Evolutionary conservation across 2,888 invertebrate species (phyloP), one percentile per base, ranked within the genome.

Genomic region (Zeuzera pyrina): DNA sequence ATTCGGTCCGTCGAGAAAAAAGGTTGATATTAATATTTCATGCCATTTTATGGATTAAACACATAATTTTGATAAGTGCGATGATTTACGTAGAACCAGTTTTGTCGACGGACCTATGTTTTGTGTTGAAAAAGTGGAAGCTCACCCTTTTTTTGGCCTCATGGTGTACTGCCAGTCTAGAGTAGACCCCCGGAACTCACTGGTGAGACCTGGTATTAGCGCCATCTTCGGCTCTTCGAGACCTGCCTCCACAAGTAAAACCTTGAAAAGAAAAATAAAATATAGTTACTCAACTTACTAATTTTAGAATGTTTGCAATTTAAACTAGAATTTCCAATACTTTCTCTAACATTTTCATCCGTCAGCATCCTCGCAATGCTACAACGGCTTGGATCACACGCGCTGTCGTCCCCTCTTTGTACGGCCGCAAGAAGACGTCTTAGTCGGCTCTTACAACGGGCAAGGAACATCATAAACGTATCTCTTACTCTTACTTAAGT

Each of bases 111-210:
- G 11, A 22, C 5, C n/a, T 10, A 22, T 10, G 22, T 22, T 22
- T n/a, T 7, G 22, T 22, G 10, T 1, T 22, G 11, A 5, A 29
- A 12, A 13, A 28, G 22, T 3, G 14, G n/a, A 30, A 26, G 36
- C 62, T 57, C 51, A 81, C 81, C 81, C 74, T 45, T 63, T 74
- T 35, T 71, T 81, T 1, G 81, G 79, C 31, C 81, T 49, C 81
- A 79, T 81, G 6, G 51, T 40, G 40, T 67, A 79, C 41, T 74
- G 70, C 79, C 81, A 81, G 40, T 81, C 81, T 3, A 81, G 32
- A 3, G 60, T 43, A 0, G 81, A 81, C 0, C 74, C 79, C 29
- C 55, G 67, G 39, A 79, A 79, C 47, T 81, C 81, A 34, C 69
- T 78, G 1, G 81, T 78, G 3, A 81, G 60, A 1, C 73, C 74